Evolutionary conservation across 2,797 vertebrate genomes (phyloP), one percentile per base, ranked within the genome.

Genomic region (Antennarius maculatus): DNA sequence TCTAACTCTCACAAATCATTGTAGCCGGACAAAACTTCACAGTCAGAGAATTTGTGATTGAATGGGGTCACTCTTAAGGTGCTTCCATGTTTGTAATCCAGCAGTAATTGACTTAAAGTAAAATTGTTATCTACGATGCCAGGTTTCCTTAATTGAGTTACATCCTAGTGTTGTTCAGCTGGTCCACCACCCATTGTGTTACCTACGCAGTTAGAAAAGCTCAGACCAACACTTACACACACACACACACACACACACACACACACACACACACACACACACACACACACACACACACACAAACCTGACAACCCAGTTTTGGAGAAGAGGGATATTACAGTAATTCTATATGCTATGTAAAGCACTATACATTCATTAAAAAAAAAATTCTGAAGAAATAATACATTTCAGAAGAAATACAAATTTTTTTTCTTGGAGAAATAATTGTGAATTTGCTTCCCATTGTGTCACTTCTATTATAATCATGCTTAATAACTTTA

Each of bases 1-100:
- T 77, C 81, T 76, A 79, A 83, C 71, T 52, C 79, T 73, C 74
- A 72, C 84, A 82, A 84, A 88, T 85, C 83, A 80, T 79, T 67
- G 66, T 73, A 71, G 74, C 60, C 65, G 74, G 79, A 78, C 83
- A 81, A 54, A 59, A 63, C 54, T 70, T 70, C 58, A 60, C 72
- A 81, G 62, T 58, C 41, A 3, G 54, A 68, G 75, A 80, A 87
- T 85, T 84, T 83, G 72, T 67, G 76, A 82, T 65, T 67, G 77
- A 79, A 78, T 59, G 56, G 63, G 52, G 76, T 72, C 73, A 74
- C 79, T 66, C 80, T 79, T 72, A 46, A 76, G 73, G 42, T 28
- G 71, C 74, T 60, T 71, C 65, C 13, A 31, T 80, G 48, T 86
- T 78, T 74, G 69, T 54, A 74, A 70, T 64, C 52, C 9, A 15